These are phyloP conservation scores for Thyatira batis DNA, from an alignment of 2,888 invertebrate genomes.

Conservation along the genomic window DNA sequence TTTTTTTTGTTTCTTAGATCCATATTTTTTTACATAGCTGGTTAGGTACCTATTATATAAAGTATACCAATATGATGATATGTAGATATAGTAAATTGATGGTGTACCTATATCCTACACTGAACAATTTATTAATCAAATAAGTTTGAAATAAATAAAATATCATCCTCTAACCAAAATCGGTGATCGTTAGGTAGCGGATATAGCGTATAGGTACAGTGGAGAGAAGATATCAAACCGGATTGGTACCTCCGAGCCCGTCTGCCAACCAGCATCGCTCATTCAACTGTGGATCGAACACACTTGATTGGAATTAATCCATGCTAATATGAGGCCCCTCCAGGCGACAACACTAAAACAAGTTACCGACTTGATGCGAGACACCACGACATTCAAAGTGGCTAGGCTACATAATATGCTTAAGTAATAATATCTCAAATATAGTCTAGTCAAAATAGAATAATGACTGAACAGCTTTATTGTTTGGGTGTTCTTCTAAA, in stretches of 20 bases:
- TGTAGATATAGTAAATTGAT: too few relatives aligned
- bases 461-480: not conserved
- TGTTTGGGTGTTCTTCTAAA: too few relatives aligned
- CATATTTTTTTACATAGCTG: too few relatives aligned
- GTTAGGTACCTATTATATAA: too few relatives aligned
- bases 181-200: not conserved
- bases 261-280: constrained; percentile 27
- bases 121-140: too few relatives aligned
- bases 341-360: constrained; percentile 52
- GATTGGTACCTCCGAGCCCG: constrained; percentile 11
- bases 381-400: constrained; percentile 27
- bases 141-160: not conserved
- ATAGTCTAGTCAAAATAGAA: not conserved
- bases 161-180: not conserved
- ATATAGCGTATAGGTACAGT: not conserved
- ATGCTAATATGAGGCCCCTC: constrained; percentile 67
- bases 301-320: constrained; percentile 64
- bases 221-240: not conserved
- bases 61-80: too few relatives aligned
- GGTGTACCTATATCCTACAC: too few relatives aligned
- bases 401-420: not conserved
- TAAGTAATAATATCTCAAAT: constrained; percentile 16
- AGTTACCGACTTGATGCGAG: constrained; percentile 42
- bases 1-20: too few relatives aligned
- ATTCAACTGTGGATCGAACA: constrained; percentile 48